Evolutionary conservation across 2,888 invertebrate species (phyloP).

Genomic region (Carterocephalus palaemon): DNA sequence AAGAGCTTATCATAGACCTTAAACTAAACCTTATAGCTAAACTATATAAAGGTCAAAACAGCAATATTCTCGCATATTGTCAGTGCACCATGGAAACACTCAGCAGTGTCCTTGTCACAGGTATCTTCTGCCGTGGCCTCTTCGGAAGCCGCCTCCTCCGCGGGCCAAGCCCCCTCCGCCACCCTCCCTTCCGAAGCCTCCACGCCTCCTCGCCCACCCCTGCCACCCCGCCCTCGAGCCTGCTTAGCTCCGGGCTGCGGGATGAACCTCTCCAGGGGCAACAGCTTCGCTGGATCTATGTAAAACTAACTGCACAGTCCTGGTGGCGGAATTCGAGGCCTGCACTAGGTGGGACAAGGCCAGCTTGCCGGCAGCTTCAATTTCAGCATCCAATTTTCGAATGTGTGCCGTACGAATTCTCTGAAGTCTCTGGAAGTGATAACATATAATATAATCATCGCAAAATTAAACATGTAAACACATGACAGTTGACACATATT

Average conservation of each 20-base stretch:
- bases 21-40: background rate
- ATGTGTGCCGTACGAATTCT: conserved; percentile 51
- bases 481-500: no score
- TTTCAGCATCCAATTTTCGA: conserved; percentile 50
- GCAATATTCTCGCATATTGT: background rate
- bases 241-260: conserved; percentile 85
- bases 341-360: conserved; percentile 57
- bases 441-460: no score
- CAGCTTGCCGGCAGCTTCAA: conserved; percentile 55
- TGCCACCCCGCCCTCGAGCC: conserved; percentile 79
- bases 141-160: conserved; percentile 48
- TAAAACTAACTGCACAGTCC: conserved; percentile 78
- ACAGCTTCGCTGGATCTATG: conserved; percentile 95
- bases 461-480: no score
- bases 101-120: no score
- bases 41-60: background rate
- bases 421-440: no score
- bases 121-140: conserved; percentile 33
- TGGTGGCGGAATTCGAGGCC: conserved; percentile 57
- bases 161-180: conserved; percentile 38
- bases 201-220: conserved; percentile 72
- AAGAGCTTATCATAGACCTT: no score
- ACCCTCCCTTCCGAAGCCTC: conserved; percentile 51
- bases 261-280: conserved; percentile 93
- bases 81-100: background rate